Evolutionary conservation across 2,888 invertebrate genomes (phyloP).

Genomic region (Keiferia lycopersicella): DNA sequence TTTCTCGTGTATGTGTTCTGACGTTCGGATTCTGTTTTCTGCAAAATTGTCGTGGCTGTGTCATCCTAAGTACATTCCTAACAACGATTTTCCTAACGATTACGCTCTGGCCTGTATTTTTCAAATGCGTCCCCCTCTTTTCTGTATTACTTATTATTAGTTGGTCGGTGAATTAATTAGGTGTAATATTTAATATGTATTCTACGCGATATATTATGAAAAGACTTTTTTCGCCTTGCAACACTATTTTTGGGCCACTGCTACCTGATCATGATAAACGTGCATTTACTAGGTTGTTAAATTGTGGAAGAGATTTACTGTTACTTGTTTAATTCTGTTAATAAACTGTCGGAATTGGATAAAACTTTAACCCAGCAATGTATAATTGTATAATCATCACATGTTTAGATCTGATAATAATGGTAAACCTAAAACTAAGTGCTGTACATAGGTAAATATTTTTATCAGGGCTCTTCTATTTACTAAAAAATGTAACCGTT

Average conservation of each 20-base stretch:
- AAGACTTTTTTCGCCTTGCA: constrained; percentile 32
- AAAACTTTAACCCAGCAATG: constrained; percentile 12
- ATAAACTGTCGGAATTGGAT: constrained; percentile 50
- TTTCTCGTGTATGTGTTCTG: neutral
- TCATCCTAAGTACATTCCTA: constrained; percentile 73
- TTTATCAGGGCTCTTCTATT: constrained; percentile 15
- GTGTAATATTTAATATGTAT: constrained; percentile 1
- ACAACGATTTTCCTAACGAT: constrained; percentile 63
- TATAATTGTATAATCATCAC: constrained; percentile 19
- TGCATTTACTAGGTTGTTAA: constrained; percentile 80
- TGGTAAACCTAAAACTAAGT: constrained; percentile 16
- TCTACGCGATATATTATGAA: constrained; percentile 12
- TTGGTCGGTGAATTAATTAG: neutral
- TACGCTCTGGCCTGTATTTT: constrained; percentile 53
- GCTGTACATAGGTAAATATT: constrained; percentile 26
- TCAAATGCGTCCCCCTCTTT: neutral
- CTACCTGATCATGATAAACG: constrained; percentile 57
- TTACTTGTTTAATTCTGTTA: constrained; percentile 72
- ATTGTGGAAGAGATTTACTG: constrained; percentile 73
- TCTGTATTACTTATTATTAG: constrained; percentile 12
- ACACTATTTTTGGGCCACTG: constrained; percentile 54
- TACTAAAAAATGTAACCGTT: constrained; percentile 16
- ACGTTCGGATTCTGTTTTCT: neutral
- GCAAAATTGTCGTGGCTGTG: constrained; percentile 58
- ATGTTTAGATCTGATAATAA: constrained; percentile 26